These are phyloP conservation scores for Noctua janthina DNA, from an alignment of 2,888 invertebrate species.

Conservation along the genomic window DNA sequence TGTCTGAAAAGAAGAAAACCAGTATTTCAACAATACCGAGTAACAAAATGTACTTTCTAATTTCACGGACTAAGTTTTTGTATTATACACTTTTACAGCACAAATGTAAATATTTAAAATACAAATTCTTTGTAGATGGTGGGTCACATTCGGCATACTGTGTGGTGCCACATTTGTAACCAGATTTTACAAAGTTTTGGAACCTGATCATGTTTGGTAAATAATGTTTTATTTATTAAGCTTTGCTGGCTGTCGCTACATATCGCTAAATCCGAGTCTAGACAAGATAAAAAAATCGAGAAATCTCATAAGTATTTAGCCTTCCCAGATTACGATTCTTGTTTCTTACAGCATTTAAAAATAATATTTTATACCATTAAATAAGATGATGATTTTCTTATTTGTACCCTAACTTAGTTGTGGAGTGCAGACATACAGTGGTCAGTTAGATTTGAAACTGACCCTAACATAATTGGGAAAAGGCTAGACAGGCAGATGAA, in stretches of 20 bases:
- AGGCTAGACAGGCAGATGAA: background rate
- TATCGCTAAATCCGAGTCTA: background rate
- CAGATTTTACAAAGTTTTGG: conserved; percentile 96
- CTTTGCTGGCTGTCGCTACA: background rate
- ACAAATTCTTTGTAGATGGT: conserved; percentile 85
- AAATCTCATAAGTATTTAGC: background rate
- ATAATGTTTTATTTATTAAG: conserved; percentile 57
- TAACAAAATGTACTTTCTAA: conserved; percentile 65
- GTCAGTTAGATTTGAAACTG: background rate
- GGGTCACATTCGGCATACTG: conserved; percentile 92
- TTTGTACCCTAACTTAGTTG: background rate
- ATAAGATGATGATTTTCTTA: background rate
- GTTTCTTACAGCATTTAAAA: background rate
- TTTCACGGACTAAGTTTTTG: conserved; percentile 50
- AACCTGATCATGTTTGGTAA: conserved; percentile 98
- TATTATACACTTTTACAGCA: conserved; percentile 48
- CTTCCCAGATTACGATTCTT: background rate
- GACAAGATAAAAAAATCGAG: background rate
- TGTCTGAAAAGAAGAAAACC: conserved; percentile 56
- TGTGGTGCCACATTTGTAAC: conserved; percentile 93
- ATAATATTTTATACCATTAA: no score
- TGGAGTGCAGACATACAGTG: background rate
- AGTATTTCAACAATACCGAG: conserved; percentile 23
- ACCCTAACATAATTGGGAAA: background rate
- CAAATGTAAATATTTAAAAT: conserved; percentile 12